Evolutionary conservation across 2,797 vertebrate species (phyloP).

Genomic region (Myotis daubentonii): DNA sequence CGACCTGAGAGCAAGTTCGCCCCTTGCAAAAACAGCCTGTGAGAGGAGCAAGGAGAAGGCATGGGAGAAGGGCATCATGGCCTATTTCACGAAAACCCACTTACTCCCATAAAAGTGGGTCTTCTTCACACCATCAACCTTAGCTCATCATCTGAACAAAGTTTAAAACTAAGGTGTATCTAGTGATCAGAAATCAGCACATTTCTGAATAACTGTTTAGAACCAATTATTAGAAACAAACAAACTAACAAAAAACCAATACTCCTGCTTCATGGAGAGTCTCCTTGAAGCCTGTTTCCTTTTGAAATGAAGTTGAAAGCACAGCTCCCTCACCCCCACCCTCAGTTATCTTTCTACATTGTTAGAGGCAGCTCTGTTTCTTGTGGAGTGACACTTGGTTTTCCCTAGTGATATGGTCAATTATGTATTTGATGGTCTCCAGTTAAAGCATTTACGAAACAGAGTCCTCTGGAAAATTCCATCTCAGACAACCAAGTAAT

Average conservation of each 20-base stretch:
- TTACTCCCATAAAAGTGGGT: neutral
- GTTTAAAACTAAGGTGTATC: neutral
- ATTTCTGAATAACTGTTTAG: neutral
- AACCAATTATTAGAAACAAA: neutral
- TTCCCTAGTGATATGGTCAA: conserved; percentile 55
- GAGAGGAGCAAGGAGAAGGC: neutral
- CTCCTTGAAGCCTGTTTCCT: neutral
- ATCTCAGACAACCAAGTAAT: conserved; percentile 57
- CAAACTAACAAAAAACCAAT: neutral
- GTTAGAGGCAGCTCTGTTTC: conserved; percentile 37
- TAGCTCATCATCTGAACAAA: neutral
- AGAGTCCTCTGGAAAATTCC: conserved; percentile 82
- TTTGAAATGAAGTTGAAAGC: conserved; percentile 38
- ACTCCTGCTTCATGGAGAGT: neutral
- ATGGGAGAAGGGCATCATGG: conserved; percentile 47
- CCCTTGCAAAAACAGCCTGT: conserved; percentile 60
- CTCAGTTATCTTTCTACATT: conserved; percentile 46
- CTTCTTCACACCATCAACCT: neutral
- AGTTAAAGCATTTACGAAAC: conserved; percentile 74
- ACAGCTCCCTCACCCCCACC: neutral
- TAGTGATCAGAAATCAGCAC: neutral
- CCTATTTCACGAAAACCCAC: conserved; percentile 9
- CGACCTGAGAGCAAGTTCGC: conserved; percentile 66
- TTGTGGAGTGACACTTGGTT: conserved; percentile 67
- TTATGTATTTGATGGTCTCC: conserved; percentile 51